These are phyloP conservation scores for Sylvia atricapilla DNA, from an alignment of 2,113 vertebrate species.

Conservation along the genomic window DNA sequence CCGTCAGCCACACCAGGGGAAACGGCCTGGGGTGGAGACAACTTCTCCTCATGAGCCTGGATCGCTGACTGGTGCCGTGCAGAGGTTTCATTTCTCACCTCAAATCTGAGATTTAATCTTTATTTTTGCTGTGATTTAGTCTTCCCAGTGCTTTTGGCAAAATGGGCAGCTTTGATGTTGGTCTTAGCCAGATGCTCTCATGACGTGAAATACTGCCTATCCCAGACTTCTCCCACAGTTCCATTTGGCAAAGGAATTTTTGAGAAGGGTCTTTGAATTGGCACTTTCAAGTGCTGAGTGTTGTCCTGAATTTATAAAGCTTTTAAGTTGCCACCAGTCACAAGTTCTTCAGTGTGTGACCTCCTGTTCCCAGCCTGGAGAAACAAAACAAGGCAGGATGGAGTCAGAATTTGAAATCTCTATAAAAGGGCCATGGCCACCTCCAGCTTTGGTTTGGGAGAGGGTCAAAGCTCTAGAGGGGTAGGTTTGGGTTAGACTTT, in stretches of 20 bases:
- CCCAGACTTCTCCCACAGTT: background rate
- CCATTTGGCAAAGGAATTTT: constrained; percentile 21
- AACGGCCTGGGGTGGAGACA: background rate
- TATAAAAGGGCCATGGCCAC: background rate
- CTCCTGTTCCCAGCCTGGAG: background rate
- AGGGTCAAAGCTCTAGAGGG: background rate
- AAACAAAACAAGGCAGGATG: background rate
- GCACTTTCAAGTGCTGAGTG: constrained; percentile 17
- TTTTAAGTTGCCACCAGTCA: background rate
- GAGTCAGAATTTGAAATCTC: background rate
- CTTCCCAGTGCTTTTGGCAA: constrained; percentile 5
- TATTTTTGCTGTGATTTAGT: constrained; percentile 2
- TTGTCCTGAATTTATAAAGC: background rate
- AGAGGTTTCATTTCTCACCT: constrained; percentile 22
- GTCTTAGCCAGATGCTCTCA: background rate
- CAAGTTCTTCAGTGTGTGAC: background rate
- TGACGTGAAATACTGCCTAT: constrained; percentile 25
- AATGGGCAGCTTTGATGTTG: constrained; percentile 1
- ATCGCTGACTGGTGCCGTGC: background rate
- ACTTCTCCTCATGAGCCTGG: background rate
- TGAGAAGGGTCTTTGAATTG: background rate
- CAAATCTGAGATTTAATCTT: constrained; percentile 1
- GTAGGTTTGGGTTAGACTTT: background rate
- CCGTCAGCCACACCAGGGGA: background rate
- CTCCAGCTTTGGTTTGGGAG: background rate